A percentile compares a stretch with the other conserved stretches of the same genome.
These are phyloP conservation scores for Mus minutoides DNA, from an alignment of 2,797 vertebrate species.

Conservation along the genomic window DNA sequence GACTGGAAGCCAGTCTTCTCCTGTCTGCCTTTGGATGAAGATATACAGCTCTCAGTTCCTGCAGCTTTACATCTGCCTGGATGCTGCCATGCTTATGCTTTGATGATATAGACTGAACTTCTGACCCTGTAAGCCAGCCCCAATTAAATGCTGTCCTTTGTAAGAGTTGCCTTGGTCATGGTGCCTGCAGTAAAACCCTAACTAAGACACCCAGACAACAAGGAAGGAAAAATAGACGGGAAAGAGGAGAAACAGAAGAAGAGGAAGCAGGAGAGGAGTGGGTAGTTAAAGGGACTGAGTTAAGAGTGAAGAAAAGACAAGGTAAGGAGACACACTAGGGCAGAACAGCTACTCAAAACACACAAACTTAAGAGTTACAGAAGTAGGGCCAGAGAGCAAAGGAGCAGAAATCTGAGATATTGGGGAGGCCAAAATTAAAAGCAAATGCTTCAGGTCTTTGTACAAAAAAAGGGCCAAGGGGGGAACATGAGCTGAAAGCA, in stretches of 20 bases:
- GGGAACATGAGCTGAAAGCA: neutral
- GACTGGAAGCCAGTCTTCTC: neutral
- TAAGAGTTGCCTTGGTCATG: neutral
- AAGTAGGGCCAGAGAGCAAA: neutral
- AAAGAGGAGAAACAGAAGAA: neutral
- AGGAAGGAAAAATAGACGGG: neutral
- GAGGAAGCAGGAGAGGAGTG: neutral
- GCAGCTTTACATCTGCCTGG: neutral
- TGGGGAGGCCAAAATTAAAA: neutral
- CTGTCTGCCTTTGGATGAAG: neutral
- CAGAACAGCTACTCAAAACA: neutral
- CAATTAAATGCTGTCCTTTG: neutral
- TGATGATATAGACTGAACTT: neutral
- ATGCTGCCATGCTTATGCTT: neutral
- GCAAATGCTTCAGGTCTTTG: neutral
- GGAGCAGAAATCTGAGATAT: neutral
- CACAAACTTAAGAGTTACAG: neutral
- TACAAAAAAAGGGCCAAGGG: neutral
- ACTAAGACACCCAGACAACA: neutral
- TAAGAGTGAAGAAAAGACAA: neutral
- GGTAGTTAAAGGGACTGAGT: neutral
- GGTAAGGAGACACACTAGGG: neutral
- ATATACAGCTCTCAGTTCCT: neutral
- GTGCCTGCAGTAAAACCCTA: neutral
- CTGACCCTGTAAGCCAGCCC: neutral